Percentiles rank a stretch among this genome's conserved stretches.
Conservation (phyloP, 2,888 invertebrate genomes). For the Alentia gelatinosa region DNA sequence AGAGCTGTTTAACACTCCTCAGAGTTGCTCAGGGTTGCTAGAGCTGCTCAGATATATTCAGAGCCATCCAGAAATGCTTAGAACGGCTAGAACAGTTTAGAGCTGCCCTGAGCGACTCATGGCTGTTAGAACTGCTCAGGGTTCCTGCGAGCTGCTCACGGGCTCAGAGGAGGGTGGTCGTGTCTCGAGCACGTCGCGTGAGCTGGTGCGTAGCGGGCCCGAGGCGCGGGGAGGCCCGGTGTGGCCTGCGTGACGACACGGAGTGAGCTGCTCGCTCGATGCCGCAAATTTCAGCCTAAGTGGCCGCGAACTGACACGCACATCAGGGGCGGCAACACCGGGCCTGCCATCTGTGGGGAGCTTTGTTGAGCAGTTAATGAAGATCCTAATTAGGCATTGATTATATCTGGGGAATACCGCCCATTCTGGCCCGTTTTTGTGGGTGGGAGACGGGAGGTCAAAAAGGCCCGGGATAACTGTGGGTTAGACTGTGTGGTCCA, state of each 20-base stretch:
- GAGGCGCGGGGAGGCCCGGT: not conserved
- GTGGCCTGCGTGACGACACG: not conserved
- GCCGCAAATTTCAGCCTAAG: constrained; percentile 9
- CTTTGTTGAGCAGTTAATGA: constrained; percentile 36
- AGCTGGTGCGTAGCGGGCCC: not conserved
- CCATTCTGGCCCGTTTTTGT: not conserved
- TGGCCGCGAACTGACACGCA: not conserved
- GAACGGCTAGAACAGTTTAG: too few relatives aligned
- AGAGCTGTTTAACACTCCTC: too few relatives aligned
- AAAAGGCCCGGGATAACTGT: not conserved
- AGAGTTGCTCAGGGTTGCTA: too few relatives aligned
- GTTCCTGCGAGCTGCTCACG: too few relatives aligned
- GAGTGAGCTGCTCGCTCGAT: not conserved
- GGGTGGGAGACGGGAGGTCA: not conserved
- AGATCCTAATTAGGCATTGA: constrained; percentile 38
- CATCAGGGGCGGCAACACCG: not conserved
- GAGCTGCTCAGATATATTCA: too few relatives aligned
- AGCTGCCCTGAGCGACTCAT: too few relatives aligned
- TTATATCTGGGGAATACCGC: constrained; percentile 9
- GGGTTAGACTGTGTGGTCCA: not conserved
- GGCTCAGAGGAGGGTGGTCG: too few relatives aligned
- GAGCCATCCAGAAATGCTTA: too few relatives aligned
- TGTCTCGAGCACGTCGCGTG: too few relatives aligned
- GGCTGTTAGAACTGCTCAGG: too few relatives aligned
- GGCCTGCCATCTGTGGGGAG: constrained; percentile 8